A percentile compares a stretch with the other conserved stretches of the same genome.
Conservation (phyloP, 2,888 invertebrate species). For the Tetragonula carbonaria region DNA sequence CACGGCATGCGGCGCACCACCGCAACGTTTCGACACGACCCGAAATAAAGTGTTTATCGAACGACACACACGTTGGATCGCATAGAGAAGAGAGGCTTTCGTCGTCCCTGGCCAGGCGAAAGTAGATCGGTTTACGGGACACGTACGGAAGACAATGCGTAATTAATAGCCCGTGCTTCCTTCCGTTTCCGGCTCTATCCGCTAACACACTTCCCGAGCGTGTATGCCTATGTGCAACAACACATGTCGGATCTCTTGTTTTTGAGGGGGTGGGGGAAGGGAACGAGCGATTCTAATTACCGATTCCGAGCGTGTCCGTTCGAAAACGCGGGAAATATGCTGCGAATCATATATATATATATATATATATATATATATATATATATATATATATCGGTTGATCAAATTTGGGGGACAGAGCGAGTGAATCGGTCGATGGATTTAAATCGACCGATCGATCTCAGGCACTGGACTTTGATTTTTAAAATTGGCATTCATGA, state of each 20-base stretch:
- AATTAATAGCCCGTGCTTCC: conserved; percentile 54
- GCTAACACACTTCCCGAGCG: too few species aligned
- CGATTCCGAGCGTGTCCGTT: neutral
- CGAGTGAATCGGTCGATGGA: neutral
- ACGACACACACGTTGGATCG: conserved; percentile 56
- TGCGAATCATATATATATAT: too few species aligned
- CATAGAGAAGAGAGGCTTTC: neutral
- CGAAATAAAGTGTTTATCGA: conserved; percentile 81
- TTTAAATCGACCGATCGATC: neutral
- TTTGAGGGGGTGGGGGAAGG: neutral
- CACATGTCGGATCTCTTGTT: neutral
- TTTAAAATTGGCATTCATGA: neutral
- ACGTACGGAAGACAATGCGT: conserved; percentile 39
- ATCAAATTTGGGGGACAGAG: neutral
- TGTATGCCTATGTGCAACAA: neutral
- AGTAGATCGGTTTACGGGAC: conserved; percentile 54
- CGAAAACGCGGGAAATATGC: neutral
- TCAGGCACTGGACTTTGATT: neutral
- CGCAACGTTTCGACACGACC: conserved; percentile 79
- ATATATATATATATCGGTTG: too few species aligned
- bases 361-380: too few species aligned
- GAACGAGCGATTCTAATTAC: neutral
- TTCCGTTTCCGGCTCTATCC: conserved; percentile 30
- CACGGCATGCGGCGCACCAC: conserved; percentile 78
- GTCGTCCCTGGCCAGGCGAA: conserved; percentile 46